Percentiles rank a stretch among this genome's conserved stretches.
Evolutionary conservation across 2,113 vertebrate species (phyloP).

Genomic region (Turnix velox): DNA sequence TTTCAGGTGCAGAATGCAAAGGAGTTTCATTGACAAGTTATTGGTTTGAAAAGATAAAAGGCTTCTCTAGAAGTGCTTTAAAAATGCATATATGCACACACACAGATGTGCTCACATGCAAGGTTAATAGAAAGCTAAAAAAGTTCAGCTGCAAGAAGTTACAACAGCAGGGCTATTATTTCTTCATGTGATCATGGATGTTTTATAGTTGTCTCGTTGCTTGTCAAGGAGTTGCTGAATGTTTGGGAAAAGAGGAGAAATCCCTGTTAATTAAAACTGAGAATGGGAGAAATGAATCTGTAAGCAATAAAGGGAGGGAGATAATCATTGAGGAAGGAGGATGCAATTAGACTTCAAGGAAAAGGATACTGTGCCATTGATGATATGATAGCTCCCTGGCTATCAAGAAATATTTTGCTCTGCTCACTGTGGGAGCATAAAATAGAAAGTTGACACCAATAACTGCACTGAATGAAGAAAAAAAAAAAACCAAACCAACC

Average conservation of each 20-base stretch:
- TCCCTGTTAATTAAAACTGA: conserved; percentile 30
- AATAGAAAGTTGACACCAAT: background rate
- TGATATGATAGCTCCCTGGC: background rate
- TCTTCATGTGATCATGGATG: background rate
- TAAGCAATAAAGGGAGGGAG: background rate
- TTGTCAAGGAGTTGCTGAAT: background rate
- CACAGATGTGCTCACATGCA: accelerated
- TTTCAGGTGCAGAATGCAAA: background rate
- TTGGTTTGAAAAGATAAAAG: background rate
- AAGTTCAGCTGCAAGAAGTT: background rate
- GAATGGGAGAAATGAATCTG: conserved; percentile 21
- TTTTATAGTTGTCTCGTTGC: background rate
- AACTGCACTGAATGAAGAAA: background rate
- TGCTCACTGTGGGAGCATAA: background rate
- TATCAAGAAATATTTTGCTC: background rate
- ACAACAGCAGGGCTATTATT: background rate
- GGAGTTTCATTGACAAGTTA: conserved; percentile 2
- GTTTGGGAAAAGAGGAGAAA: background rate
- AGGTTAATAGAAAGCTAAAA: background rate
- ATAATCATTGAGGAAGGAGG: conserved; percentile 43
- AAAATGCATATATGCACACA: background rate
- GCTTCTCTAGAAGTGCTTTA: background rate
- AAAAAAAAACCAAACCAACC: accelerated
- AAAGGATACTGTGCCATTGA: background rate
- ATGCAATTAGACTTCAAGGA: conserved; percentile 41